Evolutionary conservation across 2,888 invertebrate genomes (phyloP).

Genomic region (Brenthis daphne): DNA sequence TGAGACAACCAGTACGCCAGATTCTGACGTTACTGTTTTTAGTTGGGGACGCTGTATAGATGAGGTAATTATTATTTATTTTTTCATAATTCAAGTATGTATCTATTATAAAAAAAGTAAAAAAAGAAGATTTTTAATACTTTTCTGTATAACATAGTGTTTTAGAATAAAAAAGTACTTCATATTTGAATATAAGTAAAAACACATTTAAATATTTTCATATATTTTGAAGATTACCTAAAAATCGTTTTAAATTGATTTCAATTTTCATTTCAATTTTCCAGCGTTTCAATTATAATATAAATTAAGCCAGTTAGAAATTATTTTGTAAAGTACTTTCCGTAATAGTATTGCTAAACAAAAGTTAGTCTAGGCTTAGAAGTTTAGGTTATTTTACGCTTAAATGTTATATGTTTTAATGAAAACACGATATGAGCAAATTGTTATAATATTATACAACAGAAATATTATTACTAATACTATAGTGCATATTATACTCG

Average conservation of each 20-base stretch:
- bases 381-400: constrained; percentile 4
- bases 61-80: constrained; percentile 22
- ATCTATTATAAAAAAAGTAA: too few relatives aligned
- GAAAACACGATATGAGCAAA: background rate
- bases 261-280: background rate
- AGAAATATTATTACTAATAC: too few relatives aligned
- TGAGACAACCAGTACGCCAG: constrained; percentile 48
- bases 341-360: constrained; percentile 16
- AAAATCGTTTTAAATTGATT: too few relatives aligned
- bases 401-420: background rate
- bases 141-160: constrained; percentile 17
- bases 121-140: too few relatives aligned
- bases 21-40: constrained; percentile 56
- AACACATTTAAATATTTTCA: background rate
- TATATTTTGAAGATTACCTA: too few relatives aligned
- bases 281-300: background rate
- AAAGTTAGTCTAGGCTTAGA: constrained; percentile 9
- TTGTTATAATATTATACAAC: background rate
- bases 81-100: background rate
- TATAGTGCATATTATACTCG: too few relatives aligned
- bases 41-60: constrained; percentile 56
- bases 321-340: constrained; percentile 7
- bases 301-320: constrained; percentile 3
- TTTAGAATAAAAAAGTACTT: background rate
- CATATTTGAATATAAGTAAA: background rate